A percentile compares a stretch with the other conserved stretches of the same genome.
Evolutionary conservation across 2,888 invertebrate genomes (phyloP).

Genomic region (Cephus pygmeus): DNA sequence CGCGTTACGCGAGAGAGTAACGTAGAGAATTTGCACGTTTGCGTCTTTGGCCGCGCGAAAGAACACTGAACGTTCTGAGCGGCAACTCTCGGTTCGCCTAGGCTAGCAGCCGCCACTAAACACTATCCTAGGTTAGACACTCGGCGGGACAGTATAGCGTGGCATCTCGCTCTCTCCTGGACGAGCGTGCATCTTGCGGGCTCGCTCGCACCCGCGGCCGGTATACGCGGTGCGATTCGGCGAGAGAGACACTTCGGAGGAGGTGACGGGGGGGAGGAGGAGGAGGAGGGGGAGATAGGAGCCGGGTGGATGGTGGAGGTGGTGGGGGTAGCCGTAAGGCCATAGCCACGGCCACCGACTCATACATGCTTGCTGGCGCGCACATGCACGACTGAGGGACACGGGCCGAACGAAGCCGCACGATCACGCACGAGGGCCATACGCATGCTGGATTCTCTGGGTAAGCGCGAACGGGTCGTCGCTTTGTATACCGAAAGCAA

Average conservation of each 20-base stretch:
- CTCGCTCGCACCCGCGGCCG: constrained; percentile 26
- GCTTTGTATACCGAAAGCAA: neutral
- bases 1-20: neutral
- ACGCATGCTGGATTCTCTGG: neutral
- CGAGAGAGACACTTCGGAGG: constrained; percentile 7
- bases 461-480: neutral
- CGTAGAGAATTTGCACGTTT: constrained; percentile 2
- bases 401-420: constrained; percentile 11
- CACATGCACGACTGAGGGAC: constrained; percentile 28
- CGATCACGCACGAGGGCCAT: constrained; percentile 8
- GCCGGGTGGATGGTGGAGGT: constrained; percentile 23
- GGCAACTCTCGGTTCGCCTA: constrained; percentile 58
- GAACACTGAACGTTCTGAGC: constrained; percentile 58
- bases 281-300: constrained; percentile 34
- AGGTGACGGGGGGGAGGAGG: constrained; percentile 10
- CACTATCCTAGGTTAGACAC: constrained; percentile 62
- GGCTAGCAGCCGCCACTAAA: constrained; percentile 61
- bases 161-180: constrained; percentile 40
- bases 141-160: constrained; percentile 40
- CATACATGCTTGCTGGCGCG: constrained; percentile 35
- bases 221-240: constrained; percentile 21
- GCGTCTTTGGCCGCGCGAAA: constrained; percentile 41
- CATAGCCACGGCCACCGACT: constrained; percentile 66
- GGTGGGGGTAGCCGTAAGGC: constrained; percentile 53
- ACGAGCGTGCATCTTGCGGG: constrained; percentile 18